Base-by-base conservation (phyloP, 1,140 invertebrate species). In the Lanistes nyassanus region DNA sequence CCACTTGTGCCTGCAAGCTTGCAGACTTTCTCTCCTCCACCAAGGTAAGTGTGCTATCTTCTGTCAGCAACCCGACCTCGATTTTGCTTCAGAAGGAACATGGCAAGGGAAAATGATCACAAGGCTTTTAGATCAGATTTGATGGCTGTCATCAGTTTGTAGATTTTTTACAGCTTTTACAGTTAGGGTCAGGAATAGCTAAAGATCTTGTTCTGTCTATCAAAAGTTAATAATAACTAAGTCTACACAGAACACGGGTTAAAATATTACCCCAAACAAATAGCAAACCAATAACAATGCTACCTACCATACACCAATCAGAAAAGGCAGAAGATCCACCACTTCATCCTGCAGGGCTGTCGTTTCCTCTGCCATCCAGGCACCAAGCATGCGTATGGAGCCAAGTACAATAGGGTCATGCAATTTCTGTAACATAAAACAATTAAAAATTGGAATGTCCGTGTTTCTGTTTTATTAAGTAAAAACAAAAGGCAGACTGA, bases 341-440 rank as follows among this genome's bases (percentile, higher is more conserved):
- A 97, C 92, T 86, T 95, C 94, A 53, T 94, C 91, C 55, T 94
- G 92, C 92, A 96, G 94, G 13, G 95, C 94, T n/a, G 93, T 93
- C 0, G 95, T 96, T 90, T 98, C 96, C 90, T 97, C 95, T 3
- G 95, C 94, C 79, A 98, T 88, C 96, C 96, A 97, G 34, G 94
- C 93, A 51, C 94, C 93, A 47, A 97, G 85, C 34, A 96, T 94
- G 81, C 95, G 90, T 6, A 97, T 93, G 85, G 94, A 94, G 3
- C 94, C 95, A 90, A 93, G 93, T 3, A 96, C 91, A 88, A 96
- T 95, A 56, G 94, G 89, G 88, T 94, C 94, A 81, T 90, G 90
- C 31, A 92, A 81, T 74, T 80, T 55, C 55, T 79, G 31, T 34
- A 29, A 76, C 16, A 26, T 2, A 3, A n/a, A 64, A 26, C 31